Evolutionary conservation across 2,797 vertebrate genomes (phyloP).

Genomic region (Myotis daubentonii): DNA sequence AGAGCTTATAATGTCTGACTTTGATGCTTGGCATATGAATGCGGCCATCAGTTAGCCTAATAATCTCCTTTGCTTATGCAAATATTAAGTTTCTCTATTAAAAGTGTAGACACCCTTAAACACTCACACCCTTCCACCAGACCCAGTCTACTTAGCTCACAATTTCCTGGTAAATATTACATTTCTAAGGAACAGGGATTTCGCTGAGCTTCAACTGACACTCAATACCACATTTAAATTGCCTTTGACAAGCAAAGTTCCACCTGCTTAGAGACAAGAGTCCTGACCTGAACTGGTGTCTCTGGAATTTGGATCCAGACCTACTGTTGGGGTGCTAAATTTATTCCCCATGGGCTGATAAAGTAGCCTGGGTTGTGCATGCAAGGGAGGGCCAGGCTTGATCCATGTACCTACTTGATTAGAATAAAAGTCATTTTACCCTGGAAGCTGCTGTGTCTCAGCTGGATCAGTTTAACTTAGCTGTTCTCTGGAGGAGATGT

Average conservation of each 20-base stretch:
- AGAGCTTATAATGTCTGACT: constrained; percentile 10
- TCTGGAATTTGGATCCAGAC: constrained; percentile 67
- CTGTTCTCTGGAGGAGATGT: constrained; percentile 67
- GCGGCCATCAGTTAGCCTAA: background rate
- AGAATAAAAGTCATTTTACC: constrained; percentile 53
- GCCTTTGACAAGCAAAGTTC: constrained; percentile 72
- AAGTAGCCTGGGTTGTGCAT: background rate
- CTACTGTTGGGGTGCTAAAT: constrained; percentile 68
- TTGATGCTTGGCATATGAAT: background rate
- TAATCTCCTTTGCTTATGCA: constrained; percentile 5
- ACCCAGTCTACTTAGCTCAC: constrained; percentile 21
- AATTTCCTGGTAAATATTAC: constrained; percentile 47
- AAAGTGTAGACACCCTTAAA: background rate
- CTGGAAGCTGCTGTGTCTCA: constrained; percentile 56
- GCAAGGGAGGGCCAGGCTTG: background rate
- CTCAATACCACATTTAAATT: constrained; percentile 74
- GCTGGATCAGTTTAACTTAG: constrained; percentile 65
- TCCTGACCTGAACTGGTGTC: constrained; percentile 78
- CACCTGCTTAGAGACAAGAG: constrained; percentile 79
- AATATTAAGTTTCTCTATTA: constrained; percentile 7
- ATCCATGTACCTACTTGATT: constrained; percentile 35
- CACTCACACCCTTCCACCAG: background rate
- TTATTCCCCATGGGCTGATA: constrained; percentile 69
- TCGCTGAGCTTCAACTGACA: constrained; percentile 74
- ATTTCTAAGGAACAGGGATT: constrained; percentile 61